A percentile compares a stretch with the other conserved stretches of the same genome.
These are phyloP conservation scores for Aplodontia rufa DNA, from an alignment of 2,113 vertebrate species.

Conservation along the genomic window DNA sequence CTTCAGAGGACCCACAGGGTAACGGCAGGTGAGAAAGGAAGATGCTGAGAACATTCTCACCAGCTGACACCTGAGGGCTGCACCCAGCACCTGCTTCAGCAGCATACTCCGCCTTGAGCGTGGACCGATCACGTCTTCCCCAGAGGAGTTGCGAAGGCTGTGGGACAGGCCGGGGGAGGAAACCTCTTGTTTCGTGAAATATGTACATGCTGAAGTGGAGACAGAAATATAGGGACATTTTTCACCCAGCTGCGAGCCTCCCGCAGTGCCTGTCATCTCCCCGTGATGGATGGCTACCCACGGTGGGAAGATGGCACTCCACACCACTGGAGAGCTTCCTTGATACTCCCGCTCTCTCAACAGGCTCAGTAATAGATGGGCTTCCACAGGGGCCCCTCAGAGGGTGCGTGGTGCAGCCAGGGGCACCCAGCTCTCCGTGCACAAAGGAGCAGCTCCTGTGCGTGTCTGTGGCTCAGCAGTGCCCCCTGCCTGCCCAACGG, in stretches of 20 bases:
- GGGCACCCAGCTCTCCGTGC: no score
- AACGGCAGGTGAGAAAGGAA: neutral
- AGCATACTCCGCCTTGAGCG: neutral
- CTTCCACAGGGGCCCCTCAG: no score
- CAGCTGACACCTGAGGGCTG: neutral
- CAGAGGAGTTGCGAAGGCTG: neutral
- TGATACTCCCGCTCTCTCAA: no score
- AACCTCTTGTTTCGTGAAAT: constrained; percentile 13
- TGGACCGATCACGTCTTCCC: neutral
- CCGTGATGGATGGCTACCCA: no score
- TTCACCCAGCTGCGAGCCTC: constrained; percentile 15
- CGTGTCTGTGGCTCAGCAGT: no score
- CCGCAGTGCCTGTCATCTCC: no score
- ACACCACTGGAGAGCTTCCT: no score
- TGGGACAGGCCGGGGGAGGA: constrained; percentile 3
- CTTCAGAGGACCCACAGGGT: neutral
- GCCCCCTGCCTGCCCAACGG: no score
- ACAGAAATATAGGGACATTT: constrained; percentile 37
- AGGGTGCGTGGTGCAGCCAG: no score
- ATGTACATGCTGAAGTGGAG: neutral
- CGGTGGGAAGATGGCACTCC: no score
- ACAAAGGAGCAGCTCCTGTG: no score
- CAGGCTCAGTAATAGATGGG: no score
- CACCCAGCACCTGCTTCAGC: neutral
- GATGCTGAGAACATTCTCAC: neutral